Conservation (phyloP, 1,140 invertebrate genomes). For the Colletes latitarsis region DNA sequence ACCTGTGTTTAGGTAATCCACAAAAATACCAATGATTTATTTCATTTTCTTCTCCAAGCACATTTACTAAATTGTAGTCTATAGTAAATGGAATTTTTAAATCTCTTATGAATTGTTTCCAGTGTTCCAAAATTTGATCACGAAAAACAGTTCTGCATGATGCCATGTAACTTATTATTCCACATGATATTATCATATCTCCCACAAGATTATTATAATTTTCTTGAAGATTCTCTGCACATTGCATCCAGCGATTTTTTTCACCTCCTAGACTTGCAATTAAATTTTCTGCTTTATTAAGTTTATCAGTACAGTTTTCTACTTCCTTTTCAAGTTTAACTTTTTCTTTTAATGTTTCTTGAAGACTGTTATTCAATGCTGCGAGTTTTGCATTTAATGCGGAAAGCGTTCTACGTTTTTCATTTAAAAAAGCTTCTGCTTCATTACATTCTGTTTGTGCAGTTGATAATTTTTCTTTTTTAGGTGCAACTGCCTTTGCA, state of each 20-base stretch:
- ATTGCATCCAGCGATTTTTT: slow-evolving; percentile 85
- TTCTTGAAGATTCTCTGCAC: slow-evolving; percentile 82
- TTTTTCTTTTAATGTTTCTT: slow-evolving; percentile 78
- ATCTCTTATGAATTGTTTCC: slow-evolving; percentile 81
- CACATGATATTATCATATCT: slow-evolving; percentile 85
- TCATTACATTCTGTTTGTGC: slow-evolving; percentile 84
- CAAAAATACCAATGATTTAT: slow-evolving; percentile 84
- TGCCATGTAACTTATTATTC: slow-evolving; percentile 85
- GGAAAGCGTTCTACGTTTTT: slow-evolving; percentile 83
- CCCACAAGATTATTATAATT: slow-evolving; percentile 84
- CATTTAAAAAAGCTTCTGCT: slow-evolving; percentile 83
- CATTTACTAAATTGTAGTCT: slow-evolving; percentile 82
- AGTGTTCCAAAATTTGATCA: slow-evolving; percentile 77
- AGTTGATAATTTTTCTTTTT: slow-evolving; percentile 83
- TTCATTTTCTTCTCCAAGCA: slow-evolving; percentile 83
- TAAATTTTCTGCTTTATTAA: slow-evolving; percentile 86
- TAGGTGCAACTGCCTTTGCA: slow-evolving; percentile 85
- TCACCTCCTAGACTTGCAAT: slow-evolving; percentile 86
- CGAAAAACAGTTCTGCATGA: slow-evolving; percentile 82
- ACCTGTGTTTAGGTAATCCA: slow-evolving; percentile 85
- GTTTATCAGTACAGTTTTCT: slow-evolving; percentile 84
- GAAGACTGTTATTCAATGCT: slow-evolving; percentile 81
- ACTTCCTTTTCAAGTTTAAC: slow-evolving; percentile 82
- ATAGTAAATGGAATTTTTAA: slow-evolving; percentile 83
- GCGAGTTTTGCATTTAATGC: slow-evolving; percentile 84